phyloP scores from a whole-genome alignment of 2,888 invertebrate species.

The Minunthozetes semirufus region DNA sequence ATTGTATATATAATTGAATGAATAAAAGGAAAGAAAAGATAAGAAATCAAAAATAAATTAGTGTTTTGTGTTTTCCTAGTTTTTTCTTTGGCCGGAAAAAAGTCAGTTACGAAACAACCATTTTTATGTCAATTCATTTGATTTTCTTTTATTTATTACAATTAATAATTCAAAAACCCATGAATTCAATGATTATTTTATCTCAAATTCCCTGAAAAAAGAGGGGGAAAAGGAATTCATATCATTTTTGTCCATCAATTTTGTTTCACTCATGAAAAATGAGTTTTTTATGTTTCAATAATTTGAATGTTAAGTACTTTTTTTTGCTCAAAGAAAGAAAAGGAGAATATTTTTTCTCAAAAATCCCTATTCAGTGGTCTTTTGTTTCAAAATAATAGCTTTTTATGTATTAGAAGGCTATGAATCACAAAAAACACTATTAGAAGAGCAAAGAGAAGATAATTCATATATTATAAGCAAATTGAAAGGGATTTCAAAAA shows the following conservation, averaged over 20 bases:
- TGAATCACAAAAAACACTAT: background rate
- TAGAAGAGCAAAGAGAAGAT: background rate
- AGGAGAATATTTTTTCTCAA: too few species aligned
- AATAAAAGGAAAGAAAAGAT: too few species aligned
- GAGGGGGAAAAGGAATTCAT: background rate
- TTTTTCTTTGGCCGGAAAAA: too few species aligned
- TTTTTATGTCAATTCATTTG: too few species aligned
- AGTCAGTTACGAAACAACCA: too few species aligned
- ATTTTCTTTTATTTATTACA: too few species aligned
- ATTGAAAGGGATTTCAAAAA: background rate
- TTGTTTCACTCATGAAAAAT: background rate
- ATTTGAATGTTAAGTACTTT: conserved; percentile 2
- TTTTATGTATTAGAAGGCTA: background rate
- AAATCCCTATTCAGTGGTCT: background rate
- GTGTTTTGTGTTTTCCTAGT: too few species aligned
- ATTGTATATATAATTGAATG: too few species aligned
- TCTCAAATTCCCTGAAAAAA: background rate
- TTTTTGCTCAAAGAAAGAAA: background rate
- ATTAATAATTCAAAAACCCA: too few species aligned
- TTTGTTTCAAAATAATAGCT: background rate
- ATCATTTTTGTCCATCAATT: background rate
- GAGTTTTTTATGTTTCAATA: background rate
- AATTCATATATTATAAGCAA: background rate
- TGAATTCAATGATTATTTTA: background rate
- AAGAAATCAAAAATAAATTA: too few species aligned